These are phyloP conservation scores for Himalopsyche tibetana DNA, from an alignment of 2,888 invertebrate genomes.

Conservation along the genomic window DNA sequence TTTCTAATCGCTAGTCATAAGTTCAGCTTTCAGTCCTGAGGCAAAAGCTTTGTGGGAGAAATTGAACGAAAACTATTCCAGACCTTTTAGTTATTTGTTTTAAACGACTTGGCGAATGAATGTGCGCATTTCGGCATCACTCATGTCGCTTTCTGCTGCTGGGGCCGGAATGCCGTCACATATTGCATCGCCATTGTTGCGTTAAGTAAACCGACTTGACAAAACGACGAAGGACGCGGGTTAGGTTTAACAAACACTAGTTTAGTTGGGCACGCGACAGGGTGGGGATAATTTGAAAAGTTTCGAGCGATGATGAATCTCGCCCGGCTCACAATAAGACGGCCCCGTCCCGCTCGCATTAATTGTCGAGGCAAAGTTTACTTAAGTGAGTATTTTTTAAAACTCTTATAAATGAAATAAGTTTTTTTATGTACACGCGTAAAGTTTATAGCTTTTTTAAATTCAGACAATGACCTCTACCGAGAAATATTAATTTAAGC, in stretches of 20 bases:
- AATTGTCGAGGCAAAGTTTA: slow-evolving; percentile 21
- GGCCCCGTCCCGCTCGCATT: neutral
- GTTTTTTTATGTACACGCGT: slow-evolving; percentile 21
- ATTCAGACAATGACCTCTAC: neutral
- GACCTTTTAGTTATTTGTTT: slow-evolving; percentile 42
- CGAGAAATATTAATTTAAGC: neutral
- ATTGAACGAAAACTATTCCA: slow-evolving; percentile 15
- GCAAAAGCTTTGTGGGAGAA: neutral
- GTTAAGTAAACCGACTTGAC: slow-evolving; percentile 33
- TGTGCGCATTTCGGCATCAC: slow-evolving; percentile 37
- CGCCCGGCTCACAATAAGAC: slow-evolving; percentile 28
- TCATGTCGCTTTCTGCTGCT: slow-evolving; percentile 16
- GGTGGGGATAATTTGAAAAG: slow-evolving; percentile 38
- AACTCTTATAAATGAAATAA: slow-evolving; percentile 4
- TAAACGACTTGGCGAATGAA: slow-evolving; percentile 38
- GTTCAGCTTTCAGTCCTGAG: no score
- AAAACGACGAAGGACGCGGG: slow-evolving; percentile 21
- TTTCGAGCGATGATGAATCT: slow-evolving; percentile 32
- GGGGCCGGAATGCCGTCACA: slow-evolving; percentile 19
- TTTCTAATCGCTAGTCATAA: no score
- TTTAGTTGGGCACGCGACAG: neutral
- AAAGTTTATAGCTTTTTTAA: slow-evolving; percentile 1
- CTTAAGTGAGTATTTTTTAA: slow-evolving; percentile 24
- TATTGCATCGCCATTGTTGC: slow-evolving; percentile 35
- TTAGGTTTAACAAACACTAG: slow-evolving; percentile 16